Evolutionary conservation across 2,113 vertebrate genomes (phyloP).

Genomic region (Willisornis vidua): DNA sequence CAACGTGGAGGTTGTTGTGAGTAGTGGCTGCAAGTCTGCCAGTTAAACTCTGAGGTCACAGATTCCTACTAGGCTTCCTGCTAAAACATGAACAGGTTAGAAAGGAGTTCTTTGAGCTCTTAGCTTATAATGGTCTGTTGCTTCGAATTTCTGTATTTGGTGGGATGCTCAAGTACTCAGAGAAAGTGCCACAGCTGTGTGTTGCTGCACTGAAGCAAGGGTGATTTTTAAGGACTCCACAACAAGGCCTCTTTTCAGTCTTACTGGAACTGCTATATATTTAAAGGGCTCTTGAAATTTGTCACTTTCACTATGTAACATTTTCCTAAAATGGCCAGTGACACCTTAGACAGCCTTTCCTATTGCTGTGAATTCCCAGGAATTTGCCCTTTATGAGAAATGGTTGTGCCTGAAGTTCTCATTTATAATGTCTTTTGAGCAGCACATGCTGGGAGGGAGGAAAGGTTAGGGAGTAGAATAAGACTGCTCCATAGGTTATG

Average conservation of each 20-base stretch:
- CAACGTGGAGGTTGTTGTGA: not conserved
- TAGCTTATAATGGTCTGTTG: not conserved
- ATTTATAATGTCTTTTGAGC: not conserved
- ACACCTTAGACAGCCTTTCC: constrained; percentile 6
- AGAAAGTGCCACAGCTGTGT: not conserved
- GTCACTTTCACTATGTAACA: not conserved
- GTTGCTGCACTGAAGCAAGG: not conserved
- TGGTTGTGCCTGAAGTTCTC: not conserved
- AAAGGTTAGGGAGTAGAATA: not conserved
- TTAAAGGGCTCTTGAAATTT: not conserved
- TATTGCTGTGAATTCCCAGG: constrained; percentile 2
- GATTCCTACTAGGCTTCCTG: not conserved
- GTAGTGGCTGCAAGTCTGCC: not conserved
- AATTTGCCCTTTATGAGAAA: not conserved
- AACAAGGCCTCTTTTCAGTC: not conserved
- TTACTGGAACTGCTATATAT: not conserved
- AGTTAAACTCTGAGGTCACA: not conserved
- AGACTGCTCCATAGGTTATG: not conserved
- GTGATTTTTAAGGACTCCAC: not conserved
- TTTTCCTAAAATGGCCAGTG: not conserved
- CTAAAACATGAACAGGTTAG: not conserved
- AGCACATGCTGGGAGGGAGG: not conserved
- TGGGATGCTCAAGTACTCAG: not conserved
- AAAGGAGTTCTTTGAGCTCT: not conserved
- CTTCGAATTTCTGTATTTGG: not conserved